Evolutionary conservation across 2,113 vertebrate genomes (phyloP), one percentile per base, ranked within the genome.

Genomic region (Phalacrocorax brasilianus): DNA sequence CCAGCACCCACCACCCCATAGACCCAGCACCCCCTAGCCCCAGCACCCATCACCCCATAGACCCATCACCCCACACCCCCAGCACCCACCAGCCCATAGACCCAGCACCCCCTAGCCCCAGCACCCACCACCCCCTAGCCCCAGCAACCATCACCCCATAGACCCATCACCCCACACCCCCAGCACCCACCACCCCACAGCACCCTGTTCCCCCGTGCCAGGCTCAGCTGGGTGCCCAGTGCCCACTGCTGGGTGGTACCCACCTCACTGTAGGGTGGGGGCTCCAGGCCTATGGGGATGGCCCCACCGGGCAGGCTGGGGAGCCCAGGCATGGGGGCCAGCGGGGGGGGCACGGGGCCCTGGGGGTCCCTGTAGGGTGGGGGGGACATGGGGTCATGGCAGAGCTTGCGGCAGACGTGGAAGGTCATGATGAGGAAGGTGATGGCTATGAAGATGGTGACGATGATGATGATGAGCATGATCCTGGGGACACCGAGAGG

Each of bases 221-320:
- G 19, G 55, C 55, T 58, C 55, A 33, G 55, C 18, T 12, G 55
- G 55, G 30, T 32, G 28, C 6, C 49, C 49, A 50, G 49, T 23
- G 24, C 49, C 49, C 49, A 24, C 49, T 6, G 12, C 40, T 13
- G 3, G 9, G 14, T 12, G 14, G 42, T 6, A 82, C 90, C 20
- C 71, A 88, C 91, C 91, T 92, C 84, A 11, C 77, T 88, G 63
- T 92, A 88, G 78, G 91, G 77, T 9, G 91, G 91, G 56, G 91
- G 91, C 44, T 88, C 91, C 71, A 76, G 65, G 9, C 77, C 84
- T 44, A 21, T 9, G 2, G 89, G 89, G 28, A 85, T 59, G 59
- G 19, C 16, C 28, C 67, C 82, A 1, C 67, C 19, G 30, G 90
- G 90, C n/a, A 88, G 38, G 6, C 35, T 58, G 58, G 78, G 85